Evolutionary conservation across 2,888 invertebrate genomes (phyloP).

Genomic region (Myathropa florea): DNA sequence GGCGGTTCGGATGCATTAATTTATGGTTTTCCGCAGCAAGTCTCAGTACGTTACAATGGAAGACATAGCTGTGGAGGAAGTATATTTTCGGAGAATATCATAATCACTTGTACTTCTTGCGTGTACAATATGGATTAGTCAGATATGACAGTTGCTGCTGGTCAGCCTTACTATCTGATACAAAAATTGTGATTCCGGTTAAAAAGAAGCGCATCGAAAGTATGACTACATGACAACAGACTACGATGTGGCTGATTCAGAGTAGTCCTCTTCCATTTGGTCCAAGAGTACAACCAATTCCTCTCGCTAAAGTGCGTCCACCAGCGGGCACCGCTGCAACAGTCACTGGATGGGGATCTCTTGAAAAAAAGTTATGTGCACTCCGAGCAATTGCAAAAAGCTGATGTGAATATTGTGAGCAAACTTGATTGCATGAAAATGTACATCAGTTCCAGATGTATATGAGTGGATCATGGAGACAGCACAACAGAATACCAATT

Average conservation of each 20-base stretch:
- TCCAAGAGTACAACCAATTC: conserved; percentile 83
- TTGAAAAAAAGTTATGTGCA: conserved; percentile 55
- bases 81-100: conserved; percentile 70
- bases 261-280: conserved; percentile 82
- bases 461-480: too few species aligned
- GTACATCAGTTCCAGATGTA: too few species aligned
- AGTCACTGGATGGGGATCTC: conserved; percentile 77
- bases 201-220: conserved; percentile 82
- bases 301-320: conserved; percentile 81
- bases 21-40: conserved; percentile 74
- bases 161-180: conserved; percentile 69
- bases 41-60: conserved; percentile 75
- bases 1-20: conserved; percentile 73
- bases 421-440: conserved; percentile 73
- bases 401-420: conserved; percentile 74
- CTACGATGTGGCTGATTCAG: conserved; percentile 83
- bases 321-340: conserved; percentile 65
- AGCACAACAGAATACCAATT: too few species aligned
- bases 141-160: conserved; percentile 74
- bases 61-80: conserved; percentile 76
- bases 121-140: conserved; percentile 57
- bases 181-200: conserved; percentile 79
- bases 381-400: conserved; percentile 73
- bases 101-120: conserved; percentile 76
- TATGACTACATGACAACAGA: conserved; percentile 82